phyloP scores from a whole-genome alignment of 1,140 invertebrate species.

The Papilio dardanus region DNA sequence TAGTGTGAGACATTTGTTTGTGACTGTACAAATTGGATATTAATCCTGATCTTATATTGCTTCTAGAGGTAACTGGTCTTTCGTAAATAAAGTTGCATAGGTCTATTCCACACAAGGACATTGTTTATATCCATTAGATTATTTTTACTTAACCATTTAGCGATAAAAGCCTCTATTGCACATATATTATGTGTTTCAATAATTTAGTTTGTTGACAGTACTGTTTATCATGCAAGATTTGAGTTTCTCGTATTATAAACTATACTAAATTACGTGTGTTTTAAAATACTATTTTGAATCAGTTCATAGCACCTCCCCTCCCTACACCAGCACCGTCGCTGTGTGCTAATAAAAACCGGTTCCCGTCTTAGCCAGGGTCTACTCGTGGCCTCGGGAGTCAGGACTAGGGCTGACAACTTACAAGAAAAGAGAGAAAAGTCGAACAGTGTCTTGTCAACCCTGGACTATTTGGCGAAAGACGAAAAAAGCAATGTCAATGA shows the following conservation, averaged over 20 bases:
- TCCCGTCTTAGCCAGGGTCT: constrained; percentile 46
- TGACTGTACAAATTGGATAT: neutral
- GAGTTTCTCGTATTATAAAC: neutral
- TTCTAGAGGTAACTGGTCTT: too few species aligned
- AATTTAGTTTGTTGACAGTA: too few species aligned
- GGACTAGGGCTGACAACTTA: neutral
- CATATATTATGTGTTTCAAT: too few species aligned
- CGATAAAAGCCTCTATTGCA: too few species aligned
- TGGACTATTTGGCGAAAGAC: too few species aligned
- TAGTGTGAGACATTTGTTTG: neutral
- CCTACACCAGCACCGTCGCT: constrained; percentile 45
- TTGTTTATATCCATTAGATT: too few species aligned
- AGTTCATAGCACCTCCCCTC: neutral
- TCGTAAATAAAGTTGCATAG: too few species aligned
- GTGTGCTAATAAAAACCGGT: constrained; percentile 77
- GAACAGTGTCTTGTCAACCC: neutral
- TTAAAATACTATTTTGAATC: neutral
- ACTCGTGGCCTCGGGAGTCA: constrained; percentile 46
- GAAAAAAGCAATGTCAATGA: too few species aligned
- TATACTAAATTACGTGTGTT: neutral
- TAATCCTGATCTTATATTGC: too few species aligned
- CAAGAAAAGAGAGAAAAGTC: neutral
- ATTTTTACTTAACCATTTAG: too few species aligned
- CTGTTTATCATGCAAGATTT: neutral
- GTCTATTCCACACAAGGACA: too few species aligned